phyloP scores from a whole-genome alignment of 2,888 invertebrate species.

The Leptothorax acervorum region DNA sequence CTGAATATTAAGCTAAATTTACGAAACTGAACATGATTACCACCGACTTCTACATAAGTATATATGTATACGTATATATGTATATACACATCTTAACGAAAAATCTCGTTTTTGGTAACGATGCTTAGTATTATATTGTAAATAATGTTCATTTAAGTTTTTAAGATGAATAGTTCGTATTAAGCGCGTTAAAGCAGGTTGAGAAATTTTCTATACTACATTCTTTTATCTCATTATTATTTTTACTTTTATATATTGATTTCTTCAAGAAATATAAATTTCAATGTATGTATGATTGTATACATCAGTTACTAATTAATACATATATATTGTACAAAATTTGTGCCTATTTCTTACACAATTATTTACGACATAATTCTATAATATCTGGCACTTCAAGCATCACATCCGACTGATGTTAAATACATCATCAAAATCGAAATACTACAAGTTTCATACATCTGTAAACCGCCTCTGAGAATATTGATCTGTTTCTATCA shows the following conservation, averaged over 20 bases:
- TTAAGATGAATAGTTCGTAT: conserved; percentile 41
- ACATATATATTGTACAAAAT: conserved; percentile 45
- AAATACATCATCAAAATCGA: neutral
- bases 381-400: neutral
- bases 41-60: conserved; percentile 2
- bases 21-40: conserved; percentile 32
- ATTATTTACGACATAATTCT: conserved; percentile 6
- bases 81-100: neutral
- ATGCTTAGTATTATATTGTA: conserved; percentile 57
- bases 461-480: neutral
- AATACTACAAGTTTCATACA: neutral
- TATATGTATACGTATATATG: conserved; percentile 25
- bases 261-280: conserved; percentile 39
- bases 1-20: conserved; percentile 66
- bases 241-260: conserved; percentile 49
- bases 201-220: conserved; percentile 54
- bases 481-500: neutral
- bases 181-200: conserved; percentile 22
- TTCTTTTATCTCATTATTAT: conserved; percentile 42
- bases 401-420: neutral
- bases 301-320: conserved; percentile 48
- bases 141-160: conserved; percentile 54
- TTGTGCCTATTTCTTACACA: neutral
- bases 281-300: conserved; percentile 47
- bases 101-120: neutral